These are phyloP conservation scores for Bathynomus jamesi DNA, from an alignment of 1,140 invertebrate genomes.

Conservation along the genomic window DNA sequence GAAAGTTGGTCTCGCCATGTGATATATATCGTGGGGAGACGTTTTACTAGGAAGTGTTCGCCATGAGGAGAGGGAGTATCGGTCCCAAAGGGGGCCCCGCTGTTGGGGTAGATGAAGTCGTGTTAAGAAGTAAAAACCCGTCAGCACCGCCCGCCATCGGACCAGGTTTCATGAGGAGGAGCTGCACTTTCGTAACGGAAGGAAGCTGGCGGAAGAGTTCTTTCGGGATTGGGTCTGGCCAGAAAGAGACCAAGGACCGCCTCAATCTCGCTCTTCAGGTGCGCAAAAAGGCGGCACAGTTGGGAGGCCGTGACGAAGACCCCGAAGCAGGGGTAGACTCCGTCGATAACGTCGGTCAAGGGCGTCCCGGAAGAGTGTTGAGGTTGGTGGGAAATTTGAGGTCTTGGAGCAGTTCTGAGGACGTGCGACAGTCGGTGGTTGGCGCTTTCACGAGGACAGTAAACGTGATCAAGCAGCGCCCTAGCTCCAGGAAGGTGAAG, in stretches of 20 bases:
- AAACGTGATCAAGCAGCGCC: constrained; percentile 26
- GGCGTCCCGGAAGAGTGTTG: constrained; percentile 17
- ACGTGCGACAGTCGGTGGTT: constrained; percentile 30
- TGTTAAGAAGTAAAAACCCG: neutral
- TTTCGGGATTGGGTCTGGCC: constrained; percentile 5
- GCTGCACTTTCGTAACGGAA: constrained; percentile 35
- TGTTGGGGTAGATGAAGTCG: neutral
- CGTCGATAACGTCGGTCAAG: neutral
- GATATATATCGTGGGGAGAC: no score
- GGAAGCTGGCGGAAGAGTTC: constrained; percentile 3
- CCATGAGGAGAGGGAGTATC: neutral
- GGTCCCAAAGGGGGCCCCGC: neutral
- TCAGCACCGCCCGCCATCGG: constrained; percentile 13
- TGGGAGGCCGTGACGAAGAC: constrained; percentile 17
- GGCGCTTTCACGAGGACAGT: constrained; percentile 29
- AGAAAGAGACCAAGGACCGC: constrained; percentile 20
- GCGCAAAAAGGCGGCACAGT: constrained; percentile 23
- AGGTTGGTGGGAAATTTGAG: constrained; percentile 29
- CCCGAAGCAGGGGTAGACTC: neutral
- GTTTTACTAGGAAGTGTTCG: neutral
- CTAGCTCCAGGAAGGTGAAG: constrained; percentile 17
- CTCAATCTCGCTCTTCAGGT: constrained; percentile 24
- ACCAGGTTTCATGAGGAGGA: constrained; percentile 31
- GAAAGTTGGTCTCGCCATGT: no score
- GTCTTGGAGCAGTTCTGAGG: constrained; percentile 36